Evolutionary conservation across 92 coral and sea anemone species (phyloP), one percentile per base, ranked within the genome.

Genomic region (Pocillopora grandis): DNA sequence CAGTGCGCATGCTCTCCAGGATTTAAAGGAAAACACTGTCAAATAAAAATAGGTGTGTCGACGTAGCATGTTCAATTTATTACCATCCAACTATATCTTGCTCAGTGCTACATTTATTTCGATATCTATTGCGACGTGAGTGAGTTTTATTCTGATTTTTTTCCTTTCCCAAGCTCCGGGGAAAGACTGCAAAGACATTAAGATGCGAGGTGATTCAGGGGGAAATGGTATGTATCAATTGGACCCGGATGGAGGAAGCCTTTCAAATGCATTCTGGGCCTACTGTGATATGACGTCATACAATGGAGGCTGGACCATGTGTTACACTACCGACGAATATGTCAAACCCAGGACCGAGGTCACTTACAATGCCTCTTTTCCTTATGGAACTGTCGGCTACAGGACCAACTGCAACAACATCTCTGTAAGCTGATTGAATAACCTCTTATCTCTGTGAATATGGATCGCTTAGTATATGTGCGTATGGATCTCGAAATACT

Each of bases 301-400:
- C 75, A 71, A 79, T 35, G 83, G 83, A 52, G 88, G 82, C 31
- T 84, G 88, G 88, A 84, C 88, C 58, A 84, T 84, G 83, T 62
- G 88, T 56, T 84, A 84, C 66, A 76, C 88, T 17, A 84, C 88
- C 15, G 67, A 84, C 35, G 83, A 84, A 42, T 52, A 76, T 9
- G 88, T 35, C 21, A 66, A 76, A 35, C 88, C 77, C 37, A 76
- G 21, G 52, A 42, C 65, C 1, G 83, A 84, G 55, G 72, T 78
- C 83, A 84, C 66, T 4, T 84, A 76, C 52, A 77, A 76, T 83
- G 17, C 88, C 20, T 3, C n/a, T 42, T 62, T 58, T 18, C 88
- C 88, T 63, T 84, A 76, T 48, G 75, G 82, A 58, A 76, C 21
- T 31, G 68, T 66, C 52, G 88, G 83, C 0, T 84, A 84, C 83